These are phyloP conservation scores for Peromyscus maniculatus DNA, from an alignment of 2,113 vertebrate genomes.

Conservation along the genomic window DNA sequence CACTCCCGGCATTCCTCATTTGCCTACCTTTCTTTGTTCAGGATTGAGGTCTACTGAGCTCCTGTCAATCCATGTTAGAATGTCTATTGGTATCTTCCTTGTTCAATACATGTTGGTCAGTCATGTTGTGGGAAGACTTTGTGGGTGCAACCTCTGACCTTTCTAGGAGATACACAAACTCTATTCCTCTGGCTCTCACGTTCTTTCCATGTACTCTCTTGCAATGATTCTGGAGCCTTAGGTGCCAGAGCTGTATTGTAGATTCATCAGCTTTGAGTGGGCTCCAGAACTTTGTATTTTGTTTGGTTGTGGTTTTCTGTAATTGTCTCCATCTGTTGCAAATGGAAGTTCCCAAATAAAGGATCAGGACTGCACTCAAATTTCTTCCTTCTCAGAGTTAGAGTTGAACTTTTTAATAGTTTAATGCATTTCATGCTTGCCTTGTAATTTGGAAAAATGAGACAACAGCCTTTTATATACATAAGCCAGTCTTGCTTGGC, in stretches of 20 bases:
- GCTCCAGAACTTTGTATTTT: neutral
- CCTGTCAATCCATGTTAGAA: neutral
- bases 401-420: neutral
- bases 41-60: neutral
- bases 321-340: neutral
- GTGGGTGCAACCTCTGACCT: neutral
- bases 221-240: neutral
- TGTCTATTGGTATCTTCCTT: neutral
- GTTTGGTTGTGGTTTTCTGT: neutral
- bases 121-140: neutral
- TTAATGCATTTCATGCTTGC: neutral
- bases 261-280: neutral
- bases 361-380: neutral
- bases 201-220: neutral
- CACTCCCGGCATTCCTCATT: neutral
- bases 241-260: neutral
- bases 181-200: neutral
- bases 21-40: neutral
- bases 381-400: conserved; percentile 2
- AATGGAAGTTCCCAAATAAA: neutral
- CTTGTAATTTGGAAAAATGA: neutral
- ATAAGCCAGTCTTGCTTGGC: neutral
- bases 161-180: neutral
- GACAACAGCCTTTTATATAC: neutral
- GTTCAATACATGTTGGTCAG: neutral